These are phyloP conservation scores for Cololabis saira DNA, from an alignment of 2,113 vertebrate genomes.

Conservation along the genomic window DNA sequence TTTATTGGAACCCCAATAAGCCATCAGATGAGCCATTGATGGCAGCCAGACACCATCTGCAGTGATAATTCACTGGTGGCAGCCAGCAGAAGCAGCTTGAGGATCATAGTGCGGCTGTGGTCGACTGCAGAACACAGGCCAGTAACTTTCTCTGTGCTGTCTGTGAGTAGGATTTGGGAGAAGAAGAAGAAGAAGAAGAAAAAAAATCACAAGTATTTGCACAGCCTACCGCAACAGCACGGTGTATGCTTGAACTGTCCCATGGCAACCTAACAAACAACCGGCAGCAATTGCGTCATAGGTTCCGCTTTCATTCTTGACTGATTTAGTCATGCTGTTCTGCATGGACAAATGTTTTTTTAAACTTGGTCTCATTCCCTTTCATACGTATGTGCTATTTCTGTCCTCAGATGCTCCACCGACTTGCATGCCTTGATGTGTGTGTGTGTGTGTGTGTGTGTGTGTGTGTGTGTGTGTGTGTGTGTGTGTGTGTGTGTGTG, in stretches of 20 bases:
- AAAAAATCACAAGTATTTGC: constrained; percentile 45
- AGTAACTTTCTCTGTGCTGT: constrained; percentile 36
- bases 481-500: too few relatives aligned
- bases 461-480: too few relatives aligned
- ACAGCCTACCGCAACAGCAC: constrained; percentile 23
- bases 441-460: too few relatives aligned
- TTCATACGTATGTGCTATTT: constrained; percentile 63
- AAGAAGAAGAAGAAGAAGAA: too few relatives aligned
- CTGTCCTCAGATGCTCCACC: constrained; percentile 38
- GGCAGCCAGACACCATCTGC: constrained; percentile 78
- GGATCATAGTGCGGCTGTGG: constrained; percentile 43
- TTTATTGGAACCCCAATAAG: constrained; percentile 71
- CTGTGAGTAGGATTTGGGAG: constrained; percentile 24
- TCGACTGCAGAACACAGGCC: constrained; percentile 55
- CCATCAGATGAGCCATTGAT: constrained; percentile 79
- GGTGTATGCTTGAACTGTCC: constrained; percentile 47
- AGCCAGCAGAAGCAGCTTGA: constrained; percentile 68
- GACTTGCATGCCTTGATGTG: constrained; percentile 20
- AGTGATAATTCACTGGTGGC: constrained; percentile 73
- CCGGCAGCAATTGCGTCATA: constrained; percentile 67
- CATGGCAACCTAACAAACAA: constrained; percentile 80
- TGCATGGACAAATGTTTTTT: constrained; percentile 55
- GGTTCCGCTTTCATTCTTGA: constrained; percentile 78
- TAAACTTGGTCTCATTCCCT: constrained; percentile 50
- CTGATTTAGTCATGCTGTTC: constrained; percentile 70